phyloP scores from a whole-genome alignment of 2,113 vertebrate genomes.

The Rhea americana region DNA sequence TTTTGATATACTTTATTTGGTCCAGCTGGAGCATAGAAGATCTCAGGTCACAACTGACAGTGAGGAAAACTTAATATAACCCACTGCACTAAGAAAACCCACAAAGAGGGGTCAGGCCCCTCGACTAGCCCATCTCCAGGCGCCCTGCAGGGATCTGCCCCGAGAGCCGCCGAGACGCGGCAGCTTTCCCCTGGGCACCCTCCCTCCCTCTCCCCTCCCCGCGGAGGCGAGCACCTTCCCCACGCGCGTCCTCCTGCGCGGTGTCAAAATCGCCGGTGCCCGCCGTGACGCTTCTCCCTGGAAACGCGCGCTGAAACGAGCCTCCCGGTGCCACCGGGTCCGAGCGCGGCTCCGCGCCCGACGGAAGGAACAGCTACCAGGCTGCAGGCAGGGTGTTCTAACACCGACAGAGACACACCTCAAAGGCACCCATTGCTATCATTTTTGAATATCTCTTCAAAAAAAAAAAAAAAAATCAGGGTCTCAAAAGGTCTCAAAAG shows the following conservation, averaged over 20 bases:
- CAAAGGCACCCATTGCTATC: background rate
- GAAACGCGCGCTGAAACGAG: background rate
- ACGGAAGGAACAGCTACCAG: background rate
- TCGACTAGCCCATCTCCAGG: background rate
- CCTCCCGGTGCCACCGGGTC: background rate
- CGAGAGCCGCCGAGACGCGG: background rate
- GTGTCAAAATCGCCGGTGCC: background rate
- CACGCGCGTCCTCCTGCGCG: background rate
- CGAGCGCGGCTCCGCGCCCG: background rate
- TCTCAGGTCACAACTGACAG: accelerated
- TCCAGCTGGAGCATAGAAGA: background rate
- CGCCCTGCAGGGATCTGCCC: background rate
- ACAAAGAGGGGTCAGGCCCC: background rate
- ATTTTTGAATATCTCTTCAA: background rate
- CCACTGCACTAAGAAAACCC: background rate
- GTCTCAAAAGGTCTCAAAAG: background rate
- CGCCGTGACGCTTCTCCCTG: no score
- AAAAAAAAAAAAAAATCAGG: background rate
- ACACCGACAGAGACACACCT: background rate
- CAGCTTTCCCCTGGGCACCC: background rate
- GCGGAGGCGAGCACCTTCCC: background rate
- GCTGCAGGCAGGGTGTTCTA: background rate
- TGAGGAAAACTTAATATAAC: background rate
- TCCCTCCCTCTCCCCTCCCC: background rate
- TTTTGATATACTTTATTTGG: background rate